These are phyloP conservation scores for Nomada lathburiana DNA, from an alignment of 2,888 invertebrate genomes.

Conservation along the genomic window DNA sequence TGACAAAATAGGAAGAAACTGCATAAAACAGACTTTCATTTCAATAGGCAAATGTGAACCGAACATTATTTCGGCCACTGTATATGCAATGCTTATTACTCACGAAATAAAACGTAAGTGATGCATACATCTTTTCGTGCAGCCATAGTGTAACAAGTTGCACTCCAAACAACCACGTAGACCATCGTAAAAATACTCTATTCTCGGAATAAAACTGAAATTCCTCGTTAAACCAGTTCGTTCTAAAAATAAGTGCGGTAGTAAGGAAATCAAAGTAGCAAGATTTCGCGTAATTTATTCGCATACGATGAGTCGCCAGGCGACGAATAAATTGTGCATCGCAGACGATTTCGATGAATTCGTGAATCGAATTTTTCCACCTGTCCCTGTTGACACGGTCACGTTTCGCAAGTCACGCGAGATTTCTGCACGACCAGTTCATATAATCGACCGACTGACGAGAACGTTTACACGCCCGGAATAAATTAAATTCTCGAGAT, in stretches of 20 bases:
- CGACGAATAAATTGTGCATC: conserved; percentile 20
- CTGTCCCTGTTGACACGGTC: conserved; percentile 49
- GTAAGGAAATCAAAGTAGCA: background rate
- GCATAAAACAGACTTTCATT: too few species aligned
- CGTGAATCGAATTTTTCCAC: conserved; percentile 61
- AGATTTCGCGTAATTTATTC: conserved; percentile 50
- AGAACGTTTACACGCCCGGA: conserved; percentile 9
- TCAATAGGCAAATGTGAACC: too few species aligned
- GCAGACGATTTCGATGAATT: conserved; percentile 37
- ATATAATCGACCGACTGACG: conserved; percentile 30
- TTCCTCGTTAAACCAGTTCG: conserved; percentile 14
- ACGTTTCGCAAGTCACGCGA: conserved; percentile 60
- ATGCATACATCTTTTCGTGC: too few species aligned
- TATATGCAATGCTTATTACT: too few species aligned
- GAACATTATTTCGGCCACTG: too few species aligned
- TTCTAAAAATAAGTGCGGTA: background rate
- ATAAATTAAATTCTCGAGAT: conserved; percentile 36
- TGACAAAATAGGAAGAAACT: too few species aligned
- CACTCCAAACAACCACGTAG: background rate
- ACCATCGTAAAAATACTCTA: background rate
- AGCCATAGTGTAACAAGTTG: too few species aligned
- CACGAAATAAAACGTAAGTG: too few species aligned
- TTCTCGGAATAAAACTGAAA: background rate
- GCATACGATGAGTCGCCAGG: background rate
- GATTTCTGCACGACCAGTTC: conserved; percentile 7